phyloP scores from a whole-genome alignment of 2,888 invertebrate species.

The Hetaerina titia region DNA sequence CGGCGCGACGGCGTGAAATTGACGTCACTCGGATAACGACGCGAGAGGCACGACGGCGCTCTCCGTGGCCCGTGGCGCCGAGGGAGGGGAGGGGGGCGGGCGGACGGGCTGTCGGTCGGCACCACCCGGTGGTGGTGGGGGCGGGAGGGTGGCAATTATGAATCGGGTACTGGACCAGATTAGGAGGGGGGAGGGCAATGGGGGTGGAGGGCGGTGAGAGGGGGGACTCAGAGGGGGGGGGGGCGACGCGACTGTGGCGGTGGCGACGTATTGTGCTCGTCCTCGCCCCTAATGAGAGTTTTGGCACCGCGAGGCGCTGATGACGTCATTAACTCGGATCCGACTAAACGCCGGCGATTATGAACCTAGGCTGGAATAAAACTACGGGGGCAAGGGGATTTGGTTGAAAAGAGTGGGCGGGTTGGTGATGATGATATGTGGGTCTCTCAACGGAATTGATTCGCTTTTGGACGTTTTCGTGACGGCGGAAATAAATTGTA shows the following conservation, averaged over 20 bases:
- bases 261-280: conserved; percentile 22
- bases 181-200: background rate
- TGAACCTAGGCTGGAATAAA: background rate
- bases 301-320: background rate
- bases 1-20: conserved; percentile 21
- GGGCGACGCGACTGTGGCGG: background rate
- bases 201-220: background rate
- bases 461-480: too few relatives aligned
- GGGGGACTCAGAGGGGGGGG: background rate
- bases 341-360: background rate
- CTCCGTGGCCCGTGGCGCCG: background rate
- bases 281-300: background rate
- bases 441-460: background rate
- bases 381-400: background rate
- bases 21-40: conserved; percentile 16
- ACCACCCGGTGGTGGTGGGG: background rate
- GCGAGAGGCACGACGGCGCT: background rate
- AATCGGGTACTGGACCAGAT: conserved; percentile 8
- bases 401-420: background rate
- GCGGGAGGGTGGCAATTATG: background rate
- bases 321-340: conserved; percentile 31
- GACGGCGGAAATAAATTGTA: too few relatives aligned
- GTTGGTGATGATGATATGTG: background rate
- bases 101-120: too few relatives aligned
- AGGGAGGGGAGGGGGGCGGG: too few relatives aligned